These are phyloP conservation scores for Colletes collaris DNA, from an alignment of 2,888 invertebrate species.

Conservation along the genomic window DNA sequence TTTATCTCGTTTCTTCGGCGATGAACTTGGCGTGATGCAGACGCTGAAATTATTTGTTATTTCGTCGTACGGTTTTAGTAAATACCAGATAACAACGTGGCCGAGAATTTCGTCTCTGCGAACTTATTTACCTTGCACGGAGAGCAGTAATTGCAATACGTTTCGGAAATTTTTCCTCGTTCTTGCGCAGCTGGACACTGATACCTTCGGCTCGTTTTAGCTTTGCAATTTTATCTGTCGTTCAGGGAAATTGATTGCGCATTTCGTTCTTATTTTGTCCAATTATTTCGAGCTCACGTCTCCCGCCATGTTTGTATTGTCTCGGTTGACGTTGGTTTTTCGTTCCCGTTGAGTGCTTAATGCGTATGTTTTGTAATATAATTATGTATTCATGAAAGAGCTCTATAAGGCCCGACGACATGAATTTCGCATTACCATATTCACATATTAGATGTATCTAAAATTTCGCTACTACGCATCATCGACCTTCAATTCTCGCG, in stretches of 20 bases:
- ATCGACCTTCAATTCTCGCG: slow-evolving; percentile 2
- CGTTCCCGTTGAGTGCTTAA: slow-evolving; percentile 25
- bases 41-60: slow-evolving; percentile 37
- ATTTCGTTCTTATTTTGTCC: background rate
- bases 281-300: background rate
- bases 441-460: slow-evolving; percentile 35
- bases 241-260: background rate
- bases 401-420: slow-evolving; percentile 30
- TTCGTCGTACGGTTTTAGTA: slow-evolving; percentile 6
- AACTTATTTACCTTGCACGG: background rate
- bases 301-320: background rate
- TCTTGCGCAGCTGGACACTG: background rate
- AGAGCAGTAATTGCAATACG: background rate
- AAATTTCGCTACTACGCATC: slow-evolving; percentile 31
- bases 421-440: slow-evolving; percentile 51
- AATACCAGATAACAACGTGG: slow-evolving; percentile 34
- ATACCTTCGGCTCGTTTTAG: slow-evolving; percentile 1
- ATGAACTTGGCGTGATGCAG: slow-evolving; percentile 35
- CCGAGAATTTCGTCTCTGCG: slow-evolving; percentile 16
- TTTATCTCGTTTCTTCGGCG: slow-evolving; percentile 20
- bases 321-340: background rate
- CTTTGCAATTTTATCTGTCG: background rate
- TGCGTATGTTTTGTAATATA: slow-evolving; percentile 42
- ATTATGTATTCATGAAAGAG: slow-evolving; percentile 50
- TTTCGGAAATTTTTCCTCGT: background rate